Evolutionary conservation across 2,113 vertebrate genomes (phyloP).

Genomic region (Oplegnathus fasciatus): DNA sequence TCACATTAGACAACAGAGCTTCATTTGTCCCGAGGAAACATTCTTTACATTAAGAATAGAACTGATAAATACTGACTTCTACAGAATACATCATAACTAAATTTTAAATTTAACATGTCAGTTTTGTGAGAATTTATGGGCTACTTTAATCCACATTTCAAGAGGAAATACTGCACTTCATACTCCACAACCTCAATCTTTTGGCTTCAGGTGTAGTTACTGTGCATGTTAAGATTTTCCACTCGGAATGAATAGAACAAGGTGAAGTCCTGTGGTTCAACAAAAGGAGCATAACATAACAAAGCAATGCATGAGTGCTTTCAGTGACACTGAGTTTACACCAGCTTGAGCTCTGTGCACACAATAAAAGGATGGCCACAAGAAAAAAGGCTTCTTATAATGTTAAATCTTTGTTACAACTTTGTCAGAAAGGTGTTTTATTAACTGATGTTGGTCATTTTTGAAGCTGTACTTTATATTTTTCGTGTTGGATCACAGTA

Average conservation of each 20-base stretch:
- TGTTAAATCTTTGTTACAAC: neutral
- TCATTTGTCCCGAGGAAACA: neutral
- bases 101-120: neutral
- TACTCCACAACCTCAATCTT: neutral
- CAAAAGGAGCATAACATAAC: neutral
- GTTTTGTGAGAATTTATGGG: neutral
- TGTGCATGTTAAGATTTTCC: neutral
- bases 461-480: neutral
- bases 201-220: neutral
- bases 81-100: neutral
- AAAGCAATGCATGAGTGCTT: neutral
- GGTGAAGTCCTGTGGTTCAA: neutral
- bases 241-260: neutral
- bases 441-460: neutral
- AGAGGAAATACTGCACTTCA: neutral
- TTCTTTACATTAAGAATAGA: neutral
- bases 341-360: neutral
- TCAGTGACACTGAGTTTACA: neutral
- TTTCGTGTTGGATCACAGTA: neutral
- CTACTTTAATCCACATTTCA: neutral
- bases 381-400: neutral
- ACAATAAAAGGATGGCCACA: too few species aligned
- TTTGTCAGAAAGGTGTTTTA: neutral
- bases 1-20: neutral
- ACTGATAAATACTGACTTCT: neutral